Base-by-base conservation (phyloP, 1,140 invertebrate species). In the Papilio glaucus region DNA sequence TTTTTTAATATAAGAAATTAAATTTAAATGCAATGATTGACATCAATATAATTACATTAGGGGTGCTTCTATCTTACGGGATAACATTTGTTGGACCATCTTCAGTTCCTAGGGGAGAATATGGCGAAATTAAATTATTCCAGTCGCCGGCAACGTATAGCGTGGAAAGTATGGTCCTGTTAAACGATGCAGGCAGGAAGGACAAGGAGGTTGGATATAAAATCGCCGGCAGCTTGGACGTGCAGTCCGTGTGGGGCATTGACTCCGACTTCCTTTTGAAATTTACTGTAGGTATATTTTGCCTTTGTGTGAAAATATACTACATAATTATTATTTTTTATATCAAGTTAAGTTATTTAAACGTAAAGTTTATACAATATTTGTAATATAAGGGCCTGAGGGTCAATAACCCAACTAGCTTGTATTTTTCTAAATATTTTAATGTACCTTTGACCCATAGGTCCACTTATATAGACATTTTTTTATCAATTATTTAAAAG, bases 131-230 rank as follows among this genome's bases (percentile, higher is more conserved):
- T 13, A 72, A 76, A 62, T 29, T 83, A 33, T 84, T 84, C 70
- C 49, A 69, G 49, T 49, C 71, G 41, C 67, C 78, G 41, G 79
- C 74, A 7, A 57, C 67, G 2, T 83, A 78, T 68, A 60, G 61
- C 71, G 81, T 79, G 73, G 83, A 86, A 62, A 80, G 72, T 24
- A 78, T 78, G 53, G 78, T 87, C 33, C 68, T 80, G 65, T 57
- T 87, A 12, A 84, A 84, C 53, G 83, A 87, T 24, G 78, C 72
- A 9, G 42, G 72, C 18, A 71, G 72, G n/a, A 65, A 63, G 18
- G 78, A 82, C 38, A 77, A 75, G 18, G 79, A 84, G 68, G 70
- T 84, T 24, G 80, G 82, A 45, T 86, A 85, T 71, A 84, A 80
- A 68, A 75, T 86, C 12, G 73, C 72, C 62, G 77, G 80, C 4